Percentiles rank a stretch among this genome's conserved stretches.
Conservation (phyloP, 35 echinoderm and acorn worm genomes). For the Nesometra sesokonis region DNA sequence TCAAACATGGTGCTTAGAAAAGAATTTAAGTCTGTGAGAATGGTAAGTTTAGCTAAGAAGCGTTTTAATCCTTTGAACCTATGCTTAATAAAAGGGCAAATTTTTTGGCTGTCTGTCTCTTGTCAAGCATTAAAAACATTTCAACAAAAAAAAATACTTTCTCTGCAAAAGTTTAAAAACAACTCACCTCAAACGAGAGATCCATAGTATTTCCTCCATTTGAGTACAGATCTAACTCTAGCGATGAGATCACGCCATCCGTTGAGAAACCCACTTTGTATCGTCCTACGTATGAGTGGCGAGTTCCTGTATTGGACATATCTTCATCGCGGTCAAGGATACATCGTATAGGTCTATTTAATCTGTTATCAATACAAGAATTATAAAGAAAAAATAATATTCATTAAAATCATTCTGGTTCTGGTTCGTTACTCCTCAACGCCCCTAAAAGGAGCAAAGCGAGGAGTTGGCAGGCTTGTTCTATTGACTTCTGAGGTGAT, state of each 20-base stretch:
- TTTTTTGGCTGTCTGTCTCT: background rate
- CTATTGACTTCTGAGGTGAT: no score
- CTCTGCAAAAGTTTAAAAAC: background rate
- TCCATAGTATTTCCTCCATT: background rate
- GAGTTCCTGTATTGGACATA: background rate
- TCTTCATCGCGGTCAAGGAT: background rate
- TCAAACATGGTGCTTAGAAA: no score
- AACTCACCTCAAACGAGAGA: background rate
- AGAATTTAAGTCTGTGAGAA: no score
- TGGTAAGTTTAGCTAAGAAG: no score
- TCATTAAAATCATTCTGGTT: no score
- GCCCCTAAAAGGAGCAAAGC: no score
- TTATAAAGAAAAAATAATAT: background rate
- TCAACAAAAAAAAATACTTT: no score
- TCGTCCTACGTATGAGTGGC: background rate
- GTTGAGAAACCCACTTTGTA: background rate
- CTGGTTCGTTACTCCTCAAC: no score
- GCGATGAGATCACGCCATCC: background rate
- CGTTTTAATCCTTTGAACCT: background rate
- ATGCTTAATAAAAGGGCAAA: background rate
- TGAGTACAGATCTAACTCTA: background rate
- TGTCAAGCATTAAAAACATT: no score
- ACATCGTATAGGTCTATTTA: background rate
- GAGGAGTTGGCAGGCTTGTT: no score
- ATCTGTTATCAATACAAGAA: background rate